phyloP scores from a whole-genome alignment of 1,140 invertebrate genomes.

The Lysiphlebus fabarum region DNA sequence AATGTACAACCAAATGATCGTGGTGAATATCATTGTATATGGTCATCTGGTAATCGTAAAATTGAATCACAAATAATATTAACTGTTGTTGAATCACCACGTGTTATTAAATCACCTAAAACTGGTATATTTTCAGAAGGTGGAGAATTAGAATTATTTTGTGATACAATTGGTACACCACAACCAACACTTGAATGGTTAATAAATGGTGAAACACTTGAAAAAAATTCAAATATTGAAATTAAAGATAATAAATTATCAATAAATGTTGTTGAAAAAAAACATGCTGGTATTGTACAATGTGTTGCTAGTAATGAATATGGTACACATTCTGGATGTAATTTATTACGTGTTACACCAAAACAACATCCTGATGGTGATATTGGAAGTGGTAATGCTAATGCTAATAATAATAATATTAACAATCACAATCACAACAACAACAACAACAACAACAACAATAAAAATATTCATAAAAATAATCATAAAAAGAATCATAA shows the following conservation, averaged over 20 bases:
- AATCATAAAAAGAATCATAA: too few relatives aligned
- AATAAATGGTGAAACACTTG: constrained; percentile 70
- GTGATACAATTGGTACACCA: constrained; percentile 67
- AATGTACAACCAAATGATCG: constrained; percentile 44
- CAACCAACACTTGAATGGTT: constrained; percentile 76
- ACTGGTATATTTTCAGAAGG: constrained; percentile 64
- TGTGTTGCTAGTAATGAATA: constrained; percentile 83
- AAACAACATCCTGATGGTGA: constrained; percentile 65
- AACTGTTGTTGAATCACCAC: constrained; percentile 59
- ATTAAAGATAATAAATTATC: constrained; percentile 59
- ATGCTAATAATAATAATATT: too few relatives aligned
- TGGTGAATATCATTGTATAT: constrained; percentile 50
- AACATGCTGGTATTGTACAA: constrained; percentile 83
- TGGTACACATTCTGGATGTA: constrained; percentile 63
- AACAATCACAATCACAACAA: too few relatives aligned
- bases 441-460: too few relatives aligned
- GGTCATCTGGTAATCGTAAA: constrained; percentile 46
- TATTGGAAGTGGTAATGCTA: constrained; percentile 25
- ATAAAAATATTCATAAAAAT: too few relatives aligned
- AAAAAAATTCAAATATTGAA: constrained; percentile 55
- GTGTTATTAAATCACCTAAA: constrained; percentile 59
- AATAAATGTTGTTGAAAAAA: constrained; percentile 70
- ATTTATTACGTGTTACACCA: constrained; percentile 69
- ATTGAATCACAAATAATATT: constrained; percentile 49
- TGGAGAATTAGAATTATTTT: constrained; percentile 63